phyloP scores from a whole-genome alignment of 2,113 vertebrate species.

The Plectropomus leopardus region DNA sequence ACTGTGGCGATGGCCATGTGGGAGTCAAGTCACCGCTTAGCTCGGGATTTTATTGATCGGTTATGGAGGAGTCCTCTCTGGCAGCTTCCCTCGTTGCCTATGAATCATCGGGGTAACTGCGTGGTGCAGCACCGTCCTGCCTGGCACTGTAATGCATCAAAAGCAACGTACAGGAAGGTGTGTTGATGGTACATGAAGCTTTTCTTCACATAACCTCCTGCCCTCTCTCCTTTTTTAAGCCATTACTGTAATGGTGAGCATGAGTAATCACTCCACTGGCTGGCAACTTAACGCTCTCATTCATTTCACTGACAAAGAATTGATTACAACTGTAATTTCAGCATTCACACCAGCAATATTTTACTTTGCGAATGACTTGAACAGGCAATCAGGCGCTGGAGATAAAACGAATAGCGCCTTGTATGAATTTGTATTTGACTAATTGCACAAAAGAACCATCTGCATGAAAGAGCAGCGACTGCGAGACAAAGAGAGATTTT shows the following conservation, averaged over 20 bases:
- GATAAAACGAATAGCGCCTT: constrained; percentile 40
- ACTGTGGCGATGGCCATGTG: constrained; percentile 47
- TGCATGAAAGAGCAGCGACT: neutral
- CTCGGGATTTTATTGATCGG: constrained; percentile 67
- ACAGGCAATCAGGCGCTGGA: constrained; percentile 20
- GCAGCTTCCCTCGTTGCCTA: constrained; percentile 40
- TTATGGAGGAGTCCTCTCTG: constrained; percentile 64
- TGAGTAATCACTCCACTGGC: constrained; percentile 50
- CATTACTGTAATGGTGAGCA: constrained; percentile 8
- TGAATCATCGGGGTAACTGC: constrained; percentile 70
- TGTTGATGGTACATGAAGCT: constrained; percentile 8
- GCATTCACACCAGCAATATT: constrained; percentile 46
- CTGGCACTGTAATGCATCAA: constrained; percentile 8
- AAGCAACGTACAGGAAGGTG: constrained; percentile 8
- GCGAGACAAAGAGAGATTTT: constrained; percentile 18
- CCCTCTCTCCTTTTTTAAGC: constrained; percentile 23
- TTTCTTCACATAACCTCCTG: constrained; percentile 35
- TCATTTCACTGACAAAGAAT: constrained; percentile 62
- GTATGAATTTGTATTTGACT: constrained; percentile 50
- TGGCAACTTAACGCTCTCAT: constrained; percentile 56
- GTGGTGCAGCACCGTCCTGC: constrained; percentile 32
- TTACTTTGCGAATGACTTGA: constrained; percentile 31
- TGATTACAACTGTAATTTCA: constrained; percentile 58
- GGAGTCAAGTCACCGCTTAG: constrained; percentile 58
- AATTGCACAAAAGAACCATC: constrained; percentile 33